A percentile compares a stretch with the other conserved stretches of the same genome.
phyloP scores from a whole-genome alignment of 1,140 invertebrate species.

The Drosophila teissieri region DNA sequence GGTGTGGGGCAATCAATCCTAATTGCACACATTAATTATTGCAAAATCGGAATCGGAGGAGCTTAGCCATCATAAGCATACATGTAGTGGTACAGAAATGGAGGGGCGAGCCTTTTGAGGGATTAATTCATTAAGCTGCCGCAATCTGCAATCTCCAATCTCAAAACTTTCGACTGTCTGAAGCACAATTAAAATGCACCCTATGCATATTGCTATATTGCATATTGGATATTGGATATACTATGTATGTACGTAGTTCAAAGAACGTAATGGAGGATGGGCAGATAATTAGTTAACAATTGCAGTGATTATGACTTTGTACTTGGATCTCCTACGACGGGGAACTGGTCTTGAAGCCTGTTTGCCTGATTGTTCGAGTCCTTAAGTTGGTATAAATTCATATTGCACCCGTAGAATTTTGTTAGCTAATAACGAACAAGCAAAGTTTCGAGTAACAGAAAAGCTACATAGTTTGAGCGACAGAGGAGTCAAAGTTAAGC shows the following conservation, averaged over 20 bases:
- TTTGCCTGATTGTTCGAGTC: slow-evolving; percentile 46
- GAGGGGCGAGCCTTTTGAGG: slow-evolving; percentile 26
- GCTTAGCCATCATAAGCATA: slow-evolving; percentile 13
- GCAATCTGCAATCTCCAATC: background rate
- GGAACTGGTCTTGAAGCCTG: slow-evolving; percentile 36
- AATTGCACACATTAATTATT: slow-evolving; percentile 58
- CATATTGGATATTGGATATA: background rate
- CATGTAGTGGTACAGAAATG: background rate
- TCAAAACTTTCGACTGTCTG: slow-evolving; percentile 3
- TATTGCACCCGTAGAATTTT: slow-evolving; percentile 39
- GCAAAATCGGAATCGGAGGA: slow-evolving; percentile 24
- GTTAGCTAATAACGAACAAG: slow-evolving; percentile 7
- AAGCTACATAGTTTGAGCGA: slow-evolving; percentile 3
- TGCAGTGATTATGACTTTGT: slow-evolving; percentile 11
- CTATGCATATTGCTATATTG: slow-evolving; percentile 16
- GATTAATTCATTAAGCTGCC: slow-evolving; percentile 33
- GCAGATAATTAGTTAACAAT: slow-evolving; percentile 1
- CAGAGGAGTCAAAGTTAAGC: slow-evolving; percentile 10
- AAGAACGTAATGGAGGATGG: slow-evolving; percentile 24
- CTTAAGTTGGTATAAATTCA: slow-evolving; percentile 38
- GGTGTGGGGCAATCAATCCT: slow-evolving; percentile 30
- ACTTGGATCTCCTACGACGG: slow-evolving; percentile 5
- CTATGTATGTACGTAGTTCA: background rate
- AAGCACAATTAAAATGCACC: slow-evolving; percentile 49
- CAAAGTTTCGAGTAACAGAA: slow-evolving; percentile 9